phyloP scores from a whole-genome alignment of 2,888 invertebrate genomes.

The Chymomyza fuscimana region DNA sequence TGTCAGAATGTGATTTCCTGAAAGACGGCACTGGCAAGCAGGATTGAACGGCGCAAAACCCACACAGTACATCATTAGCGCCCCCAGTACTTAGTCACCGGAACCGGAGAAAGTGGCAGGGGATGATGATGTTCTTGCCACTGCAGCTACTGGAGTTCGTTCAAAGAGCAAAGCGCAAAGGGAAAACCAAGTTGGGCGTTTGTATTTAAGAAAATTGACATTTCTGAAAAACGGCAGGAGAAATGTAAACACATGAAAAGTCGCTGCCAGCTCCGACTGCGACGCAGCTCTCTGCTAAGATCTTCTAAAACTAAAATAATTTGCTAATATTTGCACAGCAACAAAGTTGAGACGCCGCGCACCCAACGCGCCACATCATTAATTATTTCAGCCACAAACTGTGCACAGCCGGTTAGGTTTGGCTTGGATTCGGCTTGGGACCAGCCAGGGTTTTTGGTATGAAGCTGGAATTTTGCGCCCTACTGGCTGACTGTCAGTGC shows the following conservation, averaged over 20 bases:
- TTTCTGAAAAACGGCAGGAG: slow-evolving; percentile 37
- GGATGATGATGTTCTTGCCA: slow-evolving; percentile 18
- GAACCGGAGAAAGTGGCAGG: slow-evolving; percentile 18
- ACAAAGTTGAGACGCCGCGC: slow-evolving; percentile 49
- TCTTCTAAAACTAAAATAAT: slow-evolving; percentile 71
- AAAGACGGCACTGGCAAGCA: slow-evolving; percentile 15
- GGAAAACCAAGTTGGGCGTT: slow-evolving; percentile 17
- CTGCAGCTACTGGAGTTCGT: background rate
- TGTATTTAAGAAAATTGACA: slow-evolving; percentile 44
- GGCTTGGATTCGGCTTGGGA: slow-evolving; percentile 8
- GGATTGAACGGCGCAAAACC: slow-evolving; percentile 45
- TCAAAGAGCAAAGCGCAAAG: slow-evolving; percentile 2
- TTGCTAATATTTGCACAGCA: slow-evolving; percentile 74
- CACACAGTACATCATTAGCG: slow-evolving; percentile 73
- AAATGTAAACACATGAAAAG: slow-evolving; percentile 49
- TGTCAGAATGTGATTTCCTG: slow-evolving; percentile 42
- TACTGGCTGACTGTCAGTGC: slow-evolving; percentile 17
- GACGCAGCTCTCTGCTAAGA: slow-evolving; percentile 28
- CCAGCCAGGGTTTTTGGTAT: slow-evolving; percentile 10
- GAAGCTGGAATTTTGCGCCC: slow-evolving; percentile 27
- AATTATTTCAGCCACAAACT: slow-evolving; percentile 63
- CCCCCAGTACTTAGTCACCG: slow-evolving; percentile 6
- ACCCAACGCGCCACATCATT: slow-evolving; percentile 59
- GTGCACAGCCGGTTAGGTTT: slow-evolving; percentile 25
- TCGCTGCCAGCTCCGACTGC: slow-evolving; percentile 4